A percentile compares a stretch with the other conserved stretches of the same genome.
phyloP scores from a whole-genome alignment of 2,113 vertebrate genomes.

The Leucosticte australis region DNA sequence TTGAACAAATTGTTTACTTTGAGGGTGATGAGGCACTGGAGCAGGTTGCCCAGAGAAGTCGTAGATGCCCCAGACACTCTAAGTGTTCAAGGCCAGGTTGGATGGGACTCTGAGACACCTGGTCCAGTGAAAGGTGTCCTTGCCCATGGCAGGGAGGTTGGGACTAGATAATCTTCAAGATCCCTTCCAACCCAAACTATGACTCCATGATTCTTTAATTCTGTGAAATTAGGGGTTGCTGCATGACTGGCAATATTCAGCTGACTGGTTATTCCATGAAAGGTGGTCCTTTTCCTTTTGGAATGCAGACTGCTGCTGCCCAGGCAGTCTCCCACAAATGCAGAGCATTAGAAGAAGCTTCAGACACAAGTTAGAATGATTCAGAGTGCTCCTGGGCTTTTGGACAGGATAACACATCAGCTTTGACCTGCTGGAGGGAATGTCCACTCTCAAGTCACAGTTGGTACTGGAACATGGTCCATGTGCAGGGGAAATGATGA shows the following conservation, averaged over 20 bases:
- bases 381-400: not conserved
- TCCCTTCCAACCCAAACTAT: not conserved
- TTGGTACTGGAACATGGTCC: accelerated
- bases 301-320: not conserved
- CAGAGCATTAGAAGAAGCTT: not conserved
- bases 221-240: not conserved
- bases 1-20: not conserved
- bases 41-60: not conserved
- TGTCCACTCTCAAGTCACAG: accelerated
- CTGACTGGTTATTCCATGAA: not conserved
- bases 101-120: not conserved
- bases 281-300: not conserved
- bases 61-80: not conserved
- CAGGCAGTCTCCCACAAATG: not conserved
- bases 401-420: not conserved
- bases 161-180: not conserved
- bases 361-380: not conserved
- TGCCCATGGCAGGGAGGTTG: not conserved
- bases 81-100: not conserved
- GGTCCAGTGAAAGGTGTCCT: not conserved
- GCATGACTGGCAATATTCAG: not conserved
- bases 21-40: not conserved
- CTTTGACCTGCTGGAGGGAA: not conserved
- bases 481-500: not conserved
- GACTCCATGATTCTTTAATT: not conserved